Evolutionary conservation across 2,797 vertebrate species (phyloP).

Genomic region (Streptopelia turtur): DNA sequence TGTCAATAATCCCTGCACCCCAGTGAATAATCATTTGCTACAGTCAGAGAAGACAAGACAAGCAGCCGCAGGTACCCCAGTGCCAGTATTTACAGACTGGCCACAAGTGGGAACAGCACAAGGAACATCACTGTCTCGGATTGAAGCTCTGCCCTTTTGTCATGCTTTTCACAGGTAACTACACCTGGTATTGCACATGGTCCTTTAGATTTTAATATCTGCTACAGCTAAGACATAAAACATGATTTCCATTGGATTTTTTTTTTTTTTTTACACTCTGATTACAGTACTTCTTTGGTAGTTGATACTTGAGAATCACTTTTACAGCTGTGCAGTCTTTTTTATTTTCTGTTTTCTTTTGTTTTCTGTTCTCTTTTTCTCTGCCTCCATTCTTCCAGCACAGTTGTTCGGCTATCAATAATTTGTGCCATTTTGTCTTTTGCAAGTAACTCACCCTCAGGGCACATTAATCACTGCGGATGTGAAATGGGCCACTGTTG

Average conservation of each 20-base stretch:
- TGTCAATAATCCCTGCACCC: background rate
- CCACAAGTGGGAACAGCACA: background rate
- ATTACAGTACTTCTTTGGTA: background rate
- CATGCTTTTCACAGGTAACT: background rate
- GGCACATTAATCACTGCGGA: background rate
- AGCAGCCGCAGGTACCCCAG: background rate
- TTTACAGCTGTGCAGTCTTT: background rate
- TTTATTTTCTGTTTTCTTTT: background rate
- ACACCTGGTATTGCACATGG: background rate
- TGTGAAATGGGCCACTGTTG: background rate
- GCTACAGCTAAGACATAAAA: background rate
- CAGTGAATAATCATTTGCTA: background rate
- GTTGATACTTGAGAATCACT: background rate
- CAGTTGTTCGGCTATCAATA: background rate
- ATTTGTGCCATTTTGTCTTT: background rate
- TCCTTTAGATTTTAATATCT: background rate
- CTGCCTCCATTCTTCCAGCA: background rate
- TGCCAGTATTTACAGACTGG: background rate
- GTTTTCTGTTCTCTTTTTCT: background rate
- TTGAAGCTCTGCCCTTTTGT: background rate
- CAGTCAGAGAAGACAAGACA: background rate
- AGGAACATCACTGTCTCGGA: fast-evolving
- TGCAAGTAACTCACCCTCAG: background rate
- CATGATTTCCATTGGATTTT: background rate
- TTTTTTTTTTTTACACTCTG: background rate